A percentile compares a stretch with the other conserved stretches of the same genome.
These are phyloP conservation scores for Byasa hedistus DNA, from an alignment of 2,888 invertebrate genomes.

Conservation along the genomic window DNA sequence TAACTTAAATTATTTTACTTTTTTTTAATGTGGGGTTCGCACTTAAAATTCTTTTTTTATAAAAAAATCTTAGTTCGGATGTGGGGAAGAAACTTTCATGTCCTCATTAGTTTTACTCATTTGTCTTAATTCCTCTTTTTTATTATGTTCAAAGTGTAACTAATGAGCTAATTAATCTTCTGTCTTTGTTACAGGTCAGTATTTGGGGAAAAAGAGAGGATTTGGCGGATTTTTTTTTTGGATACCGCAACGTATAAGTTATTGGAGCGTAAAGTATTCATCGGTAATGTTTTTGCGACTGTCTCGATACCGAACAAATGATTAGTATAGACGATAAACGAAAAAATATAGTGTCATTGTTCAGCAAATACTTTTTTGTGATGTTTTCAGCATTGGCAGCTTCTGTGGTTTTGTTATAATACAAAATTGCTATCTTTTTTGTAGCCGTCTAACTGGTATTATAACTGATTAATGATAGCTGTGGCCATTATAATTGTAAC, in stretches of 20 bases:
- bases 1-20: too few relatives aligned
- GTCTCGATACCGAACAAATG: conserved; percentile 19
- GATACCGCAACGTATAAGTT: conserved; percentile 16
- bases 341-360: conserved; percentile 29
- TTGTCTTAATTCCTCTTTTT: conserved; percentile 11
- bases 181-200: conserved; percentile 29
- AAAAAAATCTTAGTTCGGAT: not conserved
- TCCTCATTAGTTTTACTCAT: conserved; percentile 11
- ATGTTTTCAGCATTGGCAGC: conserved; percentile 7
- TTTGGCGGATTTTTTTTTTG: conserved; percentile 15
- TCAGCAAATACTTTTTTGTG: conserved; percentile 17
- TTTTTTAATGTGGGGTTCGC: not conserved
- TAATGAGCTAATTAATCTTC: conserved; percentile 23
- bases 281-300: conserved; percentile 19
- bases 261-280: conserved; percentile 24
- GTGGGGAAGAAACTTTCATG: conserved; percentile 3
- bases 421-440: conserved; percentile 2
- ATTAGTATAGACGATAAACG: conserved; percentile 28
- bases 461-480: not conserved
- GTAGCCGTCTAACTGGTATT: not conserved
- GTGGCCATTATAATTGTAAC: not conserved
- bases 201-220: conserved; percentile 4
- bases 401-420: conserved; percentile 16
- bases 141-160: conserved; percentile 2
- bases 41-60: not conserved